Conservation (phyloP, 2,888 invertebrate species). For the Smittia aterrima region DNA sequence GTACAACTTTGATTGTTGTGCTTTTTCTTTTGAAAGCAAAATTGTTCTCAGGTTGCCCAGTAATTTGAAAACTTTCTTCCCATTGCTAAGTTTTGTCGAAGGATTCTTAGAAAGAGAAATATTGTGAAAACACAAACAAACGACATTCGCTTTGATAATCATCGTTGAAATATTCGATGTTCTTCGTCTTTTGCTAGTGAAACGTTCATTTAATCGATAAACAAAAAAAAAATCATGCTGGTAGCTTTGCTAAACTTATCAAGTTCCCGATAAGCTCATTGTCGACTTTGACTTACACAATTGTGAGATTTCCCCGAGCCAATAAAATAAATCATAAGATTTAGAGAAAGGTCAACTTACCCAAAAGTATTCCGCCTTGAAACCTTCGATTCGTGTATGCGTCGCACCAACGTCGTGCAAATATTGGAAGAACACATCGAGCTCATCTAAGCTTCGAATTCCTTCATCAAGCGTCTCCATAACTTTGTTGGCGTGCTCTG, state of each 20-base stretch:
- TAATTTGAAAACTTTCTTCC: slow-evolving; percentile 10
- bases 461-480: slow-evolving; percentile 88
- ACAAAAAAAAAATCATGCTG: no score
- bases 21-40: background rate
- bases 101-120: background rate
- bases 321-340: no score
- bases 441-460: slow-evolving; percentile 79
- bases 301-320: no score
- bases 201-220: no score
- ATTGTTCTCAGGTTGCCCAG: background rate
- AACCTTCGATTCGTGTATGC: slow-evolving; percentile 80
- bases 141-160: background rate
- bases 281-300: no score
- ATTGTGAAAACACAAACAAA: background rate
- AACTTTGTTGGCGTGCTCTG: slow-evolving; percentile 83
- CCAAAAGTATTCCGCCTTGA: slow-evolving; percentile 86
- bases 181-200: no score
- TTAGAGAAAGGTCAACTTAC: slow-evolving; percentile 56
- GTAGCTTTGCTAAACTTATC: no score
- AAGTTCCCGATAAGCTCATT: no score
- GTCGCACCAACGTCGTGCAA: slow-evolving; percentile 80
- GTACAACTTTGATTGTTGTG: background rate
- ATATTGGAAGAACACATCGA: slow-evolving; percentile 80
- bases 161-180: background rate
- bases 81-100: background rate